Base-by-base conservation (phyloP, 2,113 vertebrate genomes). In the Prionailurus bengalensis region DNA sequence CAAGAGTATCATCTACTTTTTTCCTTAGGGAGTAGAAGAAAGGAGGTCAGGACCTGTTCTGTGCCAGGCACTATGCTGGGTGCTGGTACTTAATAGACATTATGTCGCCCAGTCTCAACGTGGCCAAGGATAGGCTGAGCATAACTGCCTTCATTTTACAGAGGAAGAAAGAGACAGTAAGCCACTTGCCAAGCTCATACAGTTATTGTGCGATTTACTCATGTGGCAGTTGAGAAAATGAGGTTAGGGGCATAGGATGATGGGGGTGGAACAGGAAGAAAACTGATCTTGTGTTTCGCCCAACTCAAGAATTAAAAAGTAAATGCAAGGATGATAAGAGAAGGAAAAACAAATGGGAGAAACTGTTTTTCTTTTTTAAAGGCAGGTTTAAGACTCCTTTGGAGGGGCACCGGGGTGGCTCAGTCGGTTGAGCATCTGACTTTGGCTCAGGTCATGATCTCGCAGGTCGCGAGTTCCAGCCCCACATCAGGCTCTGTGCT, bases 251-350 rank as follows among this genome's bases (percentile, higher is more conserved):
- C 53, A 4, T 1, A 82, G 19, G 25, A 78, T 51, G 61, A 17
- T 8, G 8, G 63, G 33, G 31, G 23, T 58, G 16, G 73, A 89
- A 58, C 31, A n/a, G 17, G 31, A 23, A 17, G 82, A 42, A 83
- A 31, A 27, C 14, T 16, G 4, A 65, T 14, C 51, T 88, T 2
- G 4, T 10, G 42, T 36, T 53, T 81, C 27, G 33, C 58, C 11
- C 1, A 48, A 42, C 63, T 65, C 78, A 45, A 74, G 89, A 61
- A 94, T 73, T 39, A 89, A 85, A 83, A 76, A 92, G 94, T 6
- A 70, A n/a, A 68, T 61, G 21, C 15, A 58, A 36, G 73, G 4
- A 58, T 92, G 71, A 45, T 66, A 51, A 33, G 85, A 55, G 31
- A 93, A 74, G 13, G 21, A 10, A 23, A 91, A 55, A 36, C 10